Evolutionary conservation across 2,888 invertebrate genomes (phyloP), one percentile per base, ranked within the genome.

Genomic region (Apocheima hispidaria): DNA sequence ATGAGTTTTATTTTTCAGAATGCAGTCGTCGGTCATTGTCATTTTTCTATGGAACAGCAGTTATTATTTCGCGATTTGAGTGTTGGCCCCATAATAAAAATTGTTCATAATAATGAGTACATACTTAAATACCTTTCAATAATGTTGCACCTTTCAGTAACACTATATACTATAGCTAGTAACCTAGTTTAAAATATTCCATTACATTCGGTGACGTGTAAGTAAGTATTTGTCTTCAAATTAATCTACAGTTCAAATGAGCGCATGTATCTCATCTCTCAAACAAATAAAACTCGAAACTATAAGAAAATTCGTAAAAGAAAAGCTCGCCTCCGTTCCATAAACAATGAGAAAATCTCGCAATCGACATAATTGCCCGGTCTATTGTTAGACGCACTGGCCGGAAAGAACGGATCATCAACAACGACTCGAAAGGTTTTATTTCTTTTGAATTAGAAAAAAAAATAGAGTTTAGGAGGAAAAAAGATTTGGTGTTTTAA

Each of bases 361-460:
- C 52, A 46, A 48, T 57, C 52, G 61, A 28, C 61, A 21, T 49
- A 62, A 62, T 62, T 56, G 61, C 52, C 56, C 23, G 35, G 33
- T 33, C 51, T 61, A 51, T 61, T 61, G 51, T 61, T 61, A 48
- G 51, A 50, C 43, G 60, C 61, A 51, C 51, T 56, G 61, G 55
- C 56, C 48, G 61, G 61, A 48, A 48, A 48, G 35, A 51, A 14
- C 21, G 38, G 21, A 41, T 52, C 51, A 52, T 56, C 40, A 48
- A 56, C 52, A 40, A 51, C 40, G 30, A 36, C 50, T 46, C 35
- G 20, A 61, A 56, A 56, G 50, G 55, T 50, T 55, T 60, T 40
- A 53, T 41, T 26, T 21, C 23, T 38, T 53, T 28, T 9, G 33
- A 53, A 51, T 33, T 53, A 23, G 4, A 33, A 38, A 53, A 48